A percentile compares a stretch with the other conserved stretches of the same genome.
Evolutionary conservation across 2,888 invertebrate species (phyloP).

Genomic region (Diploptera punctata): DNA sequence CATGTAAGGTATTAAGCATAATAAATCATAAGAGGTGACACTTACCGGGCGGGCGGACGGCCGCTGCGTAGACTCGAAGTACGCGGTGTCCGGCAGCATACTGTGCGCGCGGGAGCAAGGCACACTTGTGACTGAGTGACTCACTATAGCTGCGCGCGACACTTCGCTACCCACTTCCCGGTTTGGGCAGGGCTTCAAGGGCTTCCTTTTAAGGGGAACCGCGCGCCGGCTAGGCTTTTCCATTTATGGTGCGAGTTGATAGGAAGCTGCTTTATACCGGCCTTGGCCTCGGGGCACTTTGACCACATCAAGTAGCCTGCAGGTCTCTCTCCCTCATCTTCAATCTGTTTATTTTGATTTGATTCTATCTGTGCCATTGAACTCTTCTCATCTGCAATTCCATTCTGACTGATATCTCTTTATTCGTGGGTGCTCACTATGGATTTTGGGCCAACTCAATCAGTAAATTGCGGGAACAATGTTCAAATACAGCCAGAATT

Average conservation of each 20-base stretch:
- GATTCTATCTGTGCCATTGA: too few species aligned
- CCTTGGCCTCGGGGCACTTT: conserved; percentile 21
- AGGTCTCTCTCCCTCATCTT: too few species aligned
- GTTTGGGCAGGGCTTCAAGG: conserved; percentile 35
- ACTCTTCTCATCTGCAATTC: too few species aligned
- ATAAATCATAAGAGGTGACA: conserved; percentile 18
- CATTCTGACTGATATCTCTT: too few species aligned
- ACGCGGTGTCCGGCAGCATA: conserved; percentile 16
- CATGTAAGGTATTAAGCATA: conserved; percentile 17
- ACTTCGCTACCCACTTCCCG: conserved; percentile 24
- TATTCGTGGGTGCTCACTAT: too few species aligned
- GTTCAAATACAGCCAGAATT: too few species aligned
- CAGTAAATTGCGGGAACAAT: too few species aligned
- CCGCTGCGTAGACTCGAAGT: background rate
- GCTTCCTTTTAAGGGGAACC: conserved; percentile 41
- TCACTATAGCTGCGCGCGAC: background rate
- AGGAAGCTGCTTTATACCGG: conserved; percentile 19
- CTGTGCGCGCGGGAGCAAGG: background rate
- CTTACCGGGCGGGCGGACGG: too few species aligned
- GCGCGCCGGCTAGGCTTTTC: conserved; percentile 17
- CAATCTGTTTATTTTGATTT: too few species aligned
- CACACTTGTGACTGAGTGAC: background rate
- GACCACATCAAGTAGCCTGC: conserved; percentile 29
- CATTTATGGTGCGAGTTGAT: conserved; percentile 36
- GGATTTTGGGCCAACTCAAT: too few species aligned